These are phyloP conservation scores for Sebastes minor DNA, from an alignment of 2,797 vertebrate species.

Conservation along the genomic window DNA sequence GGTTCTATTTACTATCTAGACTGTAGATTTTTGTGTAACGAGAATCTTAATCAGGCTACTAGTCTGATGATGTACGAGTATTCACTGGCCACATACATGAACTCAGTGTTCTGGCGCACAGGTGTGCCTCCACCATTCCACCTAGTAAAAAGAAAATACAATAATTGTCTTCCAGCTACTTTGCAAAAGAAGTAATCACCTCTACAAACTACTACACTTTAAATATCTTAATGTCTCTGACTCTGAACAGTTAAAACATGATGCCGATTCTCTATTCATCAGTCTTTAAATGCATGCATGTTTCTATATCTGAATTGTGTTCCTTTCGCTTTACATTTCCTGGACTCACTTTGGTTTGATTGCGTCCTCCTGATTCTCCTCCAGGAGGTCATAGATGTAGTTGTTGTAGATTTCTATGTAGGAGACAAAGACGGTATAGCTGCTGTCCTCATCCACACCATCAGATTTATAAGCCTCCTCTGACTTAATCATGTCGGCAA, in stretches of 20 bases:
- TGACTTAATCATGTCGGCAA: conserved; percentile 91
- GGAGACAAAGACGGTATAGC: conserved; percentile 94
- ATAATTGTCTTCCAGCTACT: conserved; percentile 57
- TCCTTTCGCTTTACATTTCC: background rate
- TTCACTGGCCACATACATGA: conserved; percentile 90
- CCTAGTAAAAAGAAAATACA: conserved; percentile 88
- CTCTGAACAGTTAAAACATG: background rate
- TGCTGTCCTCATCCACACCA: conserved; percentile 93
- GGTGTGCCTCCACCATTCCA: conserved; percentile 95
- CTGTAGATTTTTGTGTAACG: background rate
- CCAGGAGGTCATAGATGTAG: conserved; percentile 97
- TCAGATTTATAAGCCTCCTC: conserved; percentile 87
- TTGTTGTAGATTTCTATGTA: conserved; percentile 99
- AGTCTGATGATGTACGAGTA: conserved; percentile 26
- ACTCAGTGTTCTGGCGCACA: conserved; percentile 90
- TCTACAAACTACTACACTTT: background rate
- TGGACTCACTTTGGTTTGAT: conserved; percentile 93
- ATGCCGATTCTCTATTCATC: background rate
- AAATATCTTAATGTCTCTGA: background rate
- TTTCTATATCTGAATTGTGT: background rate
- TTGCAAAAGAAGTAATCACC: background rate
- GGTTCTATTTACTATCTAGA: background rate
- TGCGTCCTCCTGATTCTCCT: conserved; percentile 87
- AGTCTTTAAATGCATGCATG: background rate
- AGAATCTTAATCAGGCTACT: conserved; percentile 30